Conservation (phyloP, 2,888 invertebrate genomes). For the Cephus pygmeus region DNA sequence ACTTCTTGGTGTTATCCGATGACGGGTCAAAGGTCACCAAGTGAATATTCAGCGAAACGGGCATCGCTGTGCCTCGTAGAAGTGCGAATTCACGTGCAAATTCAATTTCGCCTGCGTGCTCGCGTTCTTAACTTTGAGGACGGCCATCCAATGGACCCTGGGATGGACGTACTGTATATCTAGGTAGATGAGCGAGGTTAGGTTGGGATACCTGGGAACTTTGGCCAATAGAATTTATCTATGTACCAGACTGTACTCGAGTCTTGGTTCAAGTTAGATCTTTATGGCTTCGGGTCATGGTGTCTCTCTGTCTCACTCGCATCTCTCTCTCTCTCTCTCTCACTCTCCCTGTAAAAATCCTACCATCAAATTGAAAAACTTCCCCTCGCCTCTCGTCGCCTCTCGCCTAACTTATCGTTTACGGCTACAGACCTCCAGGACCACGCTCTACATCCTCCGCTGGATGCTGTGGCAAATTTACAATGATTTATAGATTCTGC, state of each 20-base stretch:
- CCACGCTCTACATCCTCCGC: background rate
- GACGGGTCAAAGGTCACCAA: too few species aligned
- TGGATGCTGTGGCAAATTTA: conserved; percentile 7
- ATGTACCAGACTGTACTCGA: background rate
- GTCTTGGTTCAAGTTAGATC: conserved; percentile 23
- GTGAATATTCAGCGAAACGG: too few species aligned
- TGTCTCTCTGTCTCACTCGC: conserved; percentile 16
- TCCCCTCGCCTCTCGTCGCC: conserved; percentile 16
- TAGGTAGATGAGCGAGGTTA: background rate
- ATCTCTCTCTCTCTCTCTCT: conserved; percentile 4
- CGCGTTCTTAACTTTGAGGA: conserved; percentile 17
- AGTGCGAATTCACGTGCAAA: background rate
- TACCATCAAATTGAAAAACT: conserved; percentile 40
- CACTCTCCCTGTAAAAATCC: conserved; percentile 25
- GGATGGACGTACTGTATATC: background rate
- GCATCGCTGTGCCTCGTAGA: too few species aligned
- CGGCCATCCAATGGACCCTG: background rate
- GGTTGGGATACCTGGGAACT: conserved; percentile 17
- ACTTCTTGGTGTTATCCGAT: too few species aligned
- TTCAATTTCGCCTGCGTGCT: conserved; percentile 22
- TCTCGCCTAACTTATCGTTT: background rate
- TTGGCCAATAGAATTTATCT: conserved; percentile 15
- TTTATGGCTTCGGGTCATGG: conserved; percentile 21
- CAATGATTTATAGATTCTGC: conserved; percentile 7
- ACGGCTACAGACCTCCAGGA: background rate